Evolutionary conservation across 2,797 vertebrate species (phyloP).

Genomic region (Myotis daubentonii): DNA sequence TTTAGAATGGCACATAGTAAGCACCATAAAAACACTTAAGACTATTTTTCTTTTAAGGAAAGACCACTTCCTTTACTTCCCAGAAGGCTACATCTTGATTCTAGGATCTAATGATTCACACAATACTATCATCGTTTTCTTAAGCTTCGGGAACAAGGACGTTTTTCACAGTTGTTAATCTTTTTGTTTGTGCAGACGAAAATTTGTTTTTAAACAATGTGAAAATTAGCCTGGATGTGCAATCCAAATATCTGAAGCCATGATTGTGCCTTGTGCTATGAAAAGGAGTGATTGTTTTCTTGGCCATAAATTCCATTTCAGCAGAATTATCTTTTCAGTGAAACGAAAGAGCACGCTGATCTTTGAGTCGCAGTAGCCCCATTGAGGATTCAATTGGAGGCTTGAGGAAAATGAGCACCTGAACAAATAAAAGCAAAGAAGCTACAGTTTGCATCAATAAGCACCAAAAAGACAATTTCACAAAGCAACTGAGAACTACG

Average conservation of each 20-base stretch:
- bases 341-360: not conserved
- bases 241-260: slow-evolving; percentile 27
- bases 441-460: not conserved
- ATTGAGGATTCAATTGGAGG: not conserved
- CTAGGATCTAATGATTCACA: not conserved
- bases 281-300: slow-evolving; percentile 34
- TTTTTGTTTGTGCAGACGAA: slow-evolving; percentile 39
- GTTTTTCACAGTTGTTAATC: not conserved
- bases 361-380: not conserved
- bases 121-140: not conserved
- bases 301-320: not conserved
- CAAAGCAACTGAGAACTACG: not conserved
- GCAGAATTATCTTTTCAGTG: not conserved
- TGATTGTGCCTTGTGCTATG: not conserved
- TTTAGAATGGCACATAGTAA: not conserved
- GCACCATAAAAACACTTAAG: not conserved
- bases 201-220: slow-evolving; percentile 51
- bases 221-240: slow-evolving; percentile 34
- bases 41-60: no score
- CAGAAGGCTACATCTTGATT: not conserved
- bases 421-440: not conserved
- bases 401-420: not conserved
- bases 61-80: no score
- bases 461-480: not conserved
- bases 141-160: not conserved